These are phyloP conservation scores for Eupelmus urozonus DNA, from an alignment of 2,888 invertebrate genomes.

Conservation along the genomic window DNA sequence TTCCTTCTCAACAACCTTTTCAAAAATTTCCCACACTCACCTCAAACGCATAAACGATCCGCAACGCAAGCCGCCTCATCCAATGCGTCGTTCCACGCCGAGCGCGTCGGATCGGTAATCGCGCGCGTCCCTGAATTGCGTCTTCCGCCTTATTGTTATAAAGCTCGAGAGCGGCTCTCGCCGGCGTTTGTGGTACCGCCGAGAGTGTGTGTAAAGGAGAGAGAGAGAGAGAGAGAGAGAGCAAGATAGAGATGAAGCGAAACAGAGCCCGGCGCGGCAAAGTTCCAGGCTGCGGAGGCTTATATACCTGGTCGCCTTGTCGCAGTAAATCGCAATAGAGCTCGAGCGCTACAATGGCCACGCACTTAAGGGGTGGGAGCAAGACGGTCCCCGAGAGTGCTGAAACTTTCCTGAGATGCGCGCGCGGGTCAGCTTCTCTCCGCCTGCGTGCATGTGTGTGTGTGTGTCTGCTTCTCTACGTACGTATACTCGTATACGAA, in stretches of 20 bases:
- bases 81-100: not conserved
- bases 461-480: not conserved
- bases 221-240: slow-evolving; percentile 19
- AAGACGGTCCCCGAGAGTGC: slow-evolving; percentile 64
- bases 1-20: too few relatives aligned
- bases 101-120: slow-evolving; percentile 21
- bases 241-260: slow-evolving; percentile 29
- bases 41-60: too few relatives aligned
- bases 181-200: not conserved
- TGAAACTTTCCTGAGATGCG: slow-evolving; percentile 66
- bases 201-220: not conserved
- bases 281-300: slow-evolving; percentile 38
- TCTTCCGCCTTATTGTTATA: slow-evolving; percentile 44
- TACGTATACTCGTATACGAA: not conserved
- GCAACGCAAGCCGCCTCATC: too few relatives aligned
- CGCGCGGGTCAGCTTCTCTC: not conserved
- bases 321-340: slow-evolving; percentile 69
- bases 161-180: too few relatives aligned
- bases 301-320: slow-evolving; percentile 57
- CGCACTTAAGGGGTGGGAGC: slow-evolving; percentile 65
- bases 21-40: too few relatives aligned
- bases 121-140: not conserved
- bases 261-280: slow-evolving; percentile 5
- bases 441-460: not conserved
- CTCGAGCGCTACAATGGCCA: slow-evolving; percentile 67